Evolutionary conservation across 2,797 vertebrate genomes (phyloP), one percentile per base, ranked within the genome.

Genomic region (Antennarius maculatus): DNA sequence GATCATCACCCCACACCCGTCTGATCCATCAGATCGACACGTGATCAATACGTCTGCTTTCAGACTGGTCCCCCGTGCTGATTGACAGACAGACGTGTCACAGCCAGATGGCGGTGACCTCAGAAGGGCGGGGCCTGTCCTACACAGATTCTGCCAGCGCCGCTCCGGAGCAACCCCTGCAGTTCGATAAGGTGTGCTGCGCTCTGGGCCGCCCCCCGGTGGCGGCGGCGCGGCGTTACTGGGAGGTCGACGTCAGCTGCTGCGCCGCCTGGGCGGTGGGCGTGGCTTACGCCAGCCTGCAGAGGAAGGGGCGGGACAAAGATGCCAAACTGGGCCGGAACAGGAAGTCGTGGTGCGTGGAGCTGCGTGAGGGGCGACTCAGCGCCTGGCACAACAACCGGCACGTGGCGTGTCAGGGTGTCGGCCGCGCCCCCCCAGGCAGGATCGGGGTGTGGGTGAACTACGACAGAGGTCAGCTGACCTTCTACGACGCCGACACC

Each of bases 331-430:
- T 94, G 63, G 93, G 93, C 3, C 85, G 91, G 0, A 94, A 94
- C 85, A 81, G 90, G 49, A 88, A 90, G 71, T 94, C 93, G 0
- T 94, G 93, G 93, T 92, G 93, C 12, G 54, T 94, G 39, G 93
- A 94, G 83, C 83, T 91, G 0, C 79, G 81, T 0, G 77, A 87
- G 6, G 18, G 76, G 5, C 81, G 60, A 0, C 82, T 94, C 0
- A 78, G 68, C 0, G 91, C 90, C 0, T 94, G 92, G 93, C 93
- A 94, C 70, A 93, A 94, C 0, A 81, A 93, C 82, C 81, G 86
- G 2, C 69, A 82, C 1, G 27, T 93, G 29, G 48, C 18, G 0
- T 90, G 89, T 28, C 76, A 62, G 18, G 45, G 73, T 1, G 56
- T 31, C 0, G 69, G 85, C 18, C 77, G 54, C 2, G 57, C 18